Evolutionary conservation across 2,113 vertebrate genomes (phyloP), one percentile per base, ranked within the genome.

Genomic region (Neopipo cinnamomea): DNA sequence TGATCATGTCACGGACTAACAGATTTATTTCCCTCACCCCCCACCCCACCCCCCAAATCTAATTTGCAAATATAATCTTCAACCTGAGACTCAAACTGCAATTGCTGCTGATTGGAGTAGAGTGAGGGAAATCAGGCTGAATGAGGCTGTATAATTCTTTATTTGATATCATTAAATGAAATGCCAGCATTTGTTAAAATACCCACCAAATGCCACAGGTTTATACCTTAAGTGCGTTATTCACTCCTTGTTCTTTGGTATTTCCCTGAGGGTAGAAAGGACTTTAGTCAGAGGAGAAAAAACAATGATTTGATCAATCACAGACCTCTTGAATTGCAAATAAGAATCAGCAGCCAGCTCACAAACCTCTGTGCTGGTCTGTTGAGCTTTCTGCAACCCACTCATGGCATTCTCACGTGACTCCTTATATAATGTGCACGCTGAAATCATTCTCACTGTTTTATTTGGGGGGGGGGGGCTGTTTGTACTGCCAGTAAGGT

Each of bases 221-320:
- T 94, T 91, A 11, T 84, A 68, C 65, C 44, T 80, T 21, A 68
- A 78, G 76, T 77, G 52, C 28, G 33, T 84, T 84, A 87, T 82
- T 89, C 62, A 4, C 53, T 81, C 62, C 75, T 58, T 91, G 56
- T 87, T 95, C 76, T 68, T 84, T 18, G 46, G 28, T 82, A 47
- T 97, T 93, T 89, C 91, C 91, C 83, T 66, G 58, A 85, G 84
- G 66, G 65, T 61, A 17, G 62, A 68, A 96, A 89, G 50, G 52
- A 17, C 70, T 84, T 65, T 13, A 68, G 76, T 74, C 21, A 22
- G 72, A 68, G 66, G 33, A 67, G 83, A 56, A 89, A 76, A 85
- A 94, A 95, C 92, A 96, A 89, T 82, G 53, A 21, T 92, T 58
- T 92, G 88, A 89, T 94, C 93, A 94, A 70, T 96, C 92, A 92